phyloP scores from a whole-genome alignment of 2,113 vertebrate species.

The Scomber colias region DNA sequence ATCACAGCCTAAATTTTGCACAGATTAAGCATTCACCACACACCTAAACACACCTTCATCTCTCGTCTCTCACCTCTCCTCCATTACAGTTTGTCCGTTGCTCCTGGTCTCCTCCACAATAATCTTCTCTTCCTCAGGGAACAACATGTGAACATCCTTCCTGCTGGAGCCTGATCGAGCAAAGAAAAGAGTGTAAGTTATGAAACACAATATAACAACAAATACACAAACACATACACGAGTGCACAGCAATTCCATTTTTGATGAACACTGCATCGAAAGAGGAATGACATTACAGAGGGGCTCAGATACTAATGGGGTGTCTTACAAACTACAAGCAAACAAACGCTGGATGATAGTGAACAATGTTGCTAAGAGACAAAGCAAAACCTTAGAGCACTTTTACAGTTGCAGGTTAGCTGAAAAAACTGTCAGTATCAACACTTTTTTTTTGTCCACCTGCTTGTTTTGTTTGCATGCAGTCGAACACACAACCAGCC shows the following conservation, averaged over 20 bases:
- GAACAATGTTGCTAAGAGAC: too few relatives aligned
- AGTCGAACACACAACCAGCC: constrained; percentile 13
- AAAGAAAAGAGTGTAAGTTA: not conserved
- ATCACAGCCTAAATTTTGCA: not conserved
- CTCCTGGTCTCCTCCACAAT: constrained; percentile 98
- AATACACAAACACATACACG: not conserved
- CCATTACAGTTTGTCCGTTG: constrained; percentile 97
- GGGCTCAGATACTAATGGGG: not conserved
- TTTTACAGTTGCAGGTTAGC: too few relatives aligned
- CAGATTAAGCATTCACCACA: not conserved
- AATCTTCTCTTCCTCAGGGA: constrained; percentile 98
- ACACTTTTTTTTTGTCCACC: too few relatives aligned
- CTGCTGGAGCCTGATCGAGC: constrained; percentile 89
- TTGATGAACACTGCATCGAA: not conserved
- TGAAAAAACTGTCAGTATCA: too few relatives aligned
- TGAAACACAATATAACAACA: not conserved
- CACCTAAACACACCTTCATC: not conserved
- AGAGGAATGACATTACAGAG: not conserved
- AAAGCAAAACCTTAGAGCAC: too few relatives aligned
- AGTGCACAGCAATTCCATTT: not conserved
- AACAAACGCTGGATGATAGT: not conserved
- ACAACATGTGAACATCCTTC: constrained; percentile 95
- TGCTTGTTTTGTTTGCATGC: not conserved
- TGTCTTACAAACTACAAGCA: constrained; percentile 22
- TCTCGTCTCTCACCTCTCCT: constrained; percentile 91